Evolutionary conservation across 2,113 vertebrate species (phyloP).

Genomic region (Sterrhoptilus dennistouni): DNA sequence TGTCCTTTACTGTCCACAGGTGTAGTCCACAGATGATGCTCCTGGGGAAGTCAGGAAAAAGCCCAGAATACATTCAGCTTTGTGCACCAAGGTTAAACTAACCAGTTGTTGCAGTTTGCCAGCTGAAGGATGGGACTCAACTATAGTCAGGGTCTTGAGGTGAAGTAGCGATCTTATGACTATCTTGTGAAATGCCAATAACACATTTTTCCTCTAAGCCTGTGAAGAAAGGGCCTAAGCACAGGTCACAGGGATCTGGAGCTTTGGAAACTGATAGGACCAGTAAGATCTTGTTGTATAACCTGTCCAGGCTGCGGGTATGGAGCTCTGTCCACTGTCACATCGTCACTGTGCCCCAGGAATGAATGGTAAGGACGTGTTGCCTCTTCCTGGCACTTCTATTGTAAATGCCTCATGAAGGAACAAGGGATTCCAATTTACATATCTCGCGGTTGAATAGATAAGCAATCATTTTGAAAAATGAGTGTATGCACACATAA

Average conservation of each 20-base stretch:
- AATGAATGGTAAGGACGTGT: not conserved
- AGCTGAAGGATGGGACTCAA: not conserved
- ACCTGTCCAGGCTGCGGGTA: not conserved
- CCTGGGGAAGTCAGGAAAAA: not conserved
- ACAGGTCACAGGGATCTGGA: not conserved
- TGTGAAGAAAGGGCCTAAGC: not conserved
- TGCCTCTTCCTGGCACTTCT: not conserved
- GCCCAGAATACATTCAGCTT: not conserved
- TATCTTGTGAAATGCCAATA: not conserved
- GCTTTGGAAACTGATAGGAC: not conserved
- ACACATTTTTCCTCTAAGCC: not conserved
- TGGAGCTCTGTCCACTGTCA: not conserved
- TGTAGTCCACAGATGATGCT: not conserved
- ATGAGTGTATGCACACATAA: not conserved
- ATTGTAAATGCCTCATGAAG: not conserved
- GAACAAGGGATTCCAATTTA: not conserved
- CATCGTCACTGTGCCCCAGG: not conserved
- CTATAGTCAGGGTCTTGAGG: not conserved
- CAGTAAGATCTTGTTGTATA: not conserved
- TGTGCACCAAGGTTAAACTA: not conserved
- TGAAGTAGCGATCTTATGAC: not conserved
- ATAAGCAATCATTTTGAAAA: slow-evolving; percentile 32
- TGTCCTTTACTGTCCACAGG: not conserved
- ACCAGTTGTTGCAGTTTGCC: not conserved
- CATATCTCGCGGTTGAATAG: not conserved